phyloP scores from a whole-genome alignment of 1,140 invertebrate genomes.

The Cryptotermes secundus region DNA sequence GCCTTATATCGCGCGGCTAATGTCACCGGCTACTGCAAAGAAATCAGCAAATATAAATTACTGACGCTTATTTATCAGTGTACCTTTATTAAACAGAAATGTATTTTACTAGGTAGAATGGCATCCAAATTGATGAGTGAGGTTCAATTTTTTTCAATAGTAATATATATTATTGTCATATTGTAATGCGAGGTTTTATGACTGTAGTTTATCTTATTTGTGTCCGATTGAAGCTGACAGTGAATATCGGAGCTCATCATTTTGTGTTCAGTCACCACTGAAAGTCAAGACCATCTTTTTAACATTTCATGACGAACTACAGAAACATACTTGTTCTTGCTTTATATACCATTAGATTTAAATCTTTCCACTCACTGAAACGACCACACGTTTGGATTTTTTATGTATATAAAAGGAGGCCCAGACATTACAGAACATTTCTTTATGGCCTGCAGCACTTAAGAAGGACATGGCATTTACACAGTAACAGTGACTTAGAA shows the following conservation, averaged over 20 bases:
- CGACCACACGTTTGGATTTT: neutral
- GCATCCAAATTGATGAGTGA: no score
- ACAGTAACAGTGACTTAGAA: neutral
- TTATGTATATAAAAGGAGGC: neutral
- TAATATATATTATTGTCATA: no score
- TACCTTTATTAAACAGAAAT: no score
- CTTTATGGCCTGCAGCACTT: slow-evolving; percentile 8
- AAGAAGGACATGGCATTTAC: slow-evolving; percentile 7
- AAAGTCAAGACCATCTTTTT: neutral
- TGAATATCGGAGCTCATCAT: neutral
- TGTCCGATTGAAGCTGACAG: neutral
- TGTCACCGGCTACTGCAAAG: no score
- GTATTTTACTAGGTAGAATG: no score
- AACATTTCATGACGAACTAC: neutral
- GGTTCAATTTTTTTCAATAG: no score
- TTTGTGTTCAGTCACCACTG: neutral
- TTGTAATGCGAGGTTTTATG: no score
- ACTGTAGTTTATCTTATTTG: neutral
- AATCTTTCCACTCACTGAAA: neutral
- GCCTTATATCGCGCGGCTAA: no score
- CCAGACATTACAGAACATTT: neutral
- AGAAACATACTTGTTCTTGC: neutral
- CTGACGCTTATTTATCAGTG: no score
- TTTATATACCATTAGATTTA: neutral
- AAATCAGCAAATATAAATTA: no score